Percentiles rank a stretch among this genome's conserved stretches.
Conservation (phyloP, 2,888 invertebrate genomes). For the Lissonota sp. region DNA sequence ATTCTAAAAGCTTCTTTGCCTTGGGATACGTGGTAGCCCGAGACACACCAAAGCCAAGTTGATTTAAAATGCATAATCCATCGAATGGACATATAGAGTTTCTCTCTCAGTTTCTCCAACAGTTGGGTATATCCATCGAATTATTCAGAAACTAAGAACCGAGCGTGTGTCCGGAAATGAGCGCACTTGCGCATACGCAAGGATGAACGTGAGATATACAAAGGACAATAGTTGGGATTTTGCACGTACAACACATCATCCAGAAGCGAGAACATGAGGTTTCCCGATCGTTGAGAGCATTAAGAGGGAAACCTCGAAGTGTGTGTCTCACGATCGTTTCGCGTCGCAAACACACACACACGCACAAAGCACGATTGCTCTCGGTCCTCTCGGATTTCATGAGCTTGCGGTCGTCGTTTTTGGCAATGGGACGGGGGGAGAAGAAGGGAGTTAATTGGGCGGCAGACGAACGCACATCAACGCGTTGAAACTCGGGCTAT, state of each 20-base stretch:
- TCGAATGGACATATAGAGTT: constrained; percentile 31
- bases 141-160: constrained; percentile 47
- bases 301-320: constrained; percentile 28
- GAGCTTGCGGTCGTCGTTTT: constrained; percentile 73
- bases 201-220: background rate
- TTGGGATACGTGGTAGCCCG: constrained; percentile 4
- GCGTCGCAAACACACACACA: constrained; percentile 6
- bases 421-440: constrained; percentile 26
- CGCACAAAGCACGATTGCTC: constrained; percentile 51
- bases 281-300: constrained; percentile 44
- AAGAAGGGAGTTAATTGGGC: constrained; percentile 77
- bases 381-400: constrained; percentile 72
- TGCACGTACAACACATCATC: background rate
- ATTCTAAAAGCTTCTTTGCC: constrained; percentile 31
- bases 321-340: constrained; percentile 13
- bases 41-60: constrained; percentile 37
- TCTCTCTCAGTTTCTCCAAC: constrained; percentile 23
- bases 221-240: constrained; percentile 9
- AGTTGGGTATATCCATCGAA: constrained; percentile 18
- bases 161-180: constrained; percentile 11
- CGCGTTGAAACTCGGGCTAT: constrained; percentile 46
- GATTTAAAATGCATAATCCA: constrained; percentile 62
- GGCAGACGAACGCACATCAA: constrained; percentile 71
- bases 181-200: background rate
- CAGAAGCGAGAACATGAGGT: constrained; percentile 14